Evolutionary conservation across 2,113 vertebrate species (phyloP).

Genomic region (Cairina moschata): DNA sequence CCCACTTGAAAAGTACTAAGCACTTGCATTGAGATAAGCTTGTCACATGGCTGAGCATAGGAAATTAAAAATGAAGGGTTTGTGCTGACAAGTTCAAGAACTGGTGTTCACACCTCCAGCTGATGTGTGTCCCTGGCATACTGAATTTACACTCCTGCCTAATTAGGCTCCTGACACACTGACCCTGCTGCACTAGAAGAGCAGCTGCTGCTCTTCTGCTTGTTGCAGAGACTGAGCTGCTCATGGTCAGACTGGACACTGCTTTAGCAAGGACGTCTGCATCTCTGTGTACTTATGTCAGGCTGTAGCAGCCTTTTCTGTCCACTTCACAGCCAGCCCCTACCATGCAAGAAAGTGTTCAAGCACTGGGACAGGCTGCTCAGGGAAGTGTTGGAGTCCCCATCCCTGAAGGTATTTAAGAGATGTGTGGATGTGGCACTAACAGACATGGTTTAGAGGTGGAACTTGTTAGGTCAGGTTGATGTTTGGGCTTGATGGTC

Average conservation of each 20-base stretch:
- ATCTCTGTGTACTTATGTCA: background rate
- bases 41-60: background rate
- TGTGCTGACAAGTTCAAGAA: background rate
- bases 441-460: too few relatives aligned
- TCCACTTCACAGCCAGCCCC: background rate
- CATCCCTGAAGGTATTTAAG: too few relatives aligned
- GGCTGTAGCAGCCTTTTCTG: background rate
- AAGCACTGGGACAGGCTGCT: too few relatives aligned
- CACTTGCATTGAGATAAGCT: background rate
- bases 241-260: background rate
- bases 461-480: too few relatives aligned
- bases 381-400: too few relatives aligned
- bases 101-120: background rate
- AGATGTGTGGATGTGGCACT: too few relatives aligned
- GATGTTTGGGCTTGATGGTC: too few relatives aligned
- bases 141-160: fast-evolving
- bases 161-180: fast-evolving
- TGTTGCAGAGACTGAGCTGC: background rate
- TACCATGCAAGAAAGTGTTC: fast-evolving
- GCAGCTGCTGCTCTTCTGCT: background rate
- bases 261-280: fast-evolving
- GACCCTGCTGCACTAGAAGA: background rate
- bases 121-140: fast-evolving
- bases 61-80: background rate
- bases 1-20: background rate